Conservation (phyloP, 2,113 vertebrate genomes). For the Orthonyx spaldingii region DNA sequence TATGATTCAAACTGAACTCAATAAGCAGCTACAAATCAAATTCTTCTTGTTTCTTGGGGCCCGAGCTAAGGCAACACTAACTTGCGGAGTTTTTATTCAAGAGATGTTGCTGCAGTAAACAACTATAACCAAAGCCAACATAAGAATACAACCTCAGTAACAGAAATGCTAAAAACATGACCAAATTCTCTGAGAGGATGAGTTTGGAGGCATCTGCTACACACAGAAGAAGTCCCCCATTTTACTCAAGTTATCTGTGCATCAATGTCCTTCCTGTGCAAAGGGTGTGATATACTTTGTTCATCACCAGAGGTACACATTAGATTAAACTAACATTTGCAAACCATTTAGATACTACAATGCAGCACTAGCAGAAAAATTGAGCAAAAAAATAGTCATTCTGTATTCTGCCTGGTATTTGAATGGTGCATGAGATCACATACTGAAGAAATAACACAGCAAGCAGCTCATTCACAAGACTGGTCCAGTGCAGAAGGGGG, state of each 20-base stretch:
- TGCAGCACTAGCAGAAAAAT: neutral
- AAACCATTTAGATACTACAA: neutral
- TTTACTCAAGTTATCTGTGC: neutral
- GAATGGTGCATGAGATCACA: neutral
- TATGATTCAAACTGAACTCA: neutral
- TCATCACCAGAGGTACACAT: neutral
- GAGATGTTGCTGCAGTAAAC: neutral
- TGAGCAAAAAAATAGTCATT: neutral
- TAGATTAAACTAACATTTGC: neutral
- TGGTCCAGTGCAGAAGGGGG: neutral
- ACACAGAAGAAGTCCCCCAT: neutral
- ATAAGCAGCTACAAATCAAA: neutral
- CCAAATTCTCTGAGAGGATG: neutral
- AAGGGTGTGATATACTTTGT: neutral
- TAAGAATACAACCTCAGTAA: neutral
- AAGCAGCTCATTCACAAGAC: neutral
- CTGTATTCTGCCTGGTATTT: neutral
- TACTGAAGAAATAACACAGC: neutral
- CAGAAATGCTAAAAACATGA: neutral
- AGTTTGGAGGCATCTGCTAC: neutral
- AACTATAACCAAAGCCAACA: neutral
- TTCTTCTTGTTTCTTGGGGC: neutral
- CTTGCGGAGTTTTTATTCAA: neutral
- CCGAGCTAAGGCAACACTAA: neutral
- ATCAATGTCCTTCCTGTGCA: neutral